Conservation (phyloP, 2,113 vertebrate species). For the Pituophis catenifer region DNA sequence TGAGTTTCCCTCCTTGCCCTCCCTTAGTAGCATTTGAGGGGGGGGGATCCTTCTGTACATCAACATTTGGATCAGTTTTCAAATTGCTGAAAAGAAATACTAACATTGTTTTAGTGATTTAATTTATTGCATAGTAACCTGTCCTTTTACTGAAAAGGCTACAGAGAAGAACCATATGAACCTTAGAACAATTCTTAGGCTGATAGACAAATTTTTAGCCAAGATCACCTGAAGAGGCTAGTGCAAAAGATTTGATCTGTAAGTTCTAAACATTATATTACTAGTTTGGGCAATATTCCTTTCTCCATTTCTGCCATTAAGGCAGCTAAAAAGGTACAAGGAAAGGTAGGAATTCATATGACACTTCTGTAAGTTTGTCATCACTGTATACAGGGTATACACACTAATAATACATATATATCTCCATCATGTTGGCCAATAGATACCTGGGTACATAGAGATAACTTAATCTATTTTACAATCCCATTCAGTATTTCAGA, state of each 20-base stretch:
- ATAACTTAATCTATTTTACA: neutral
- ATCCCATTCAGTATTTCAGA: neutral
- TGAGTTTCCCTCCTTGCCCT: neutral
- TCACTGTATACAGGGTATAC: neutral
- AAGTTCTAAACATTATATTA: neutral
- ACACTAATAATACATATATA: neutral
- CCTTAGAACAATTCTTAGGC: neutral
- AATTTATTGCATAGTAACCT: neutral
- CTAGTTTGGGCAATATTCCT: neutral
- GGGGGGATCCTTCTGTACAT: neutral
- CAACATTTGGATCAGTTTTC: neutral
- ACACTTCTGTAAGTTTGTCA: neutral
- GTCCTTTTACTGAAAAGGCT: neutral
- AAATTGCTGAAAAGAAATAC: neutral
- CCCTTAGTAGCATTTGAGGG: neutral
- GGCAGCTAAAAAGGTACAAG: neutral
- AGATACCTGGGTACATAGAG: neutral
- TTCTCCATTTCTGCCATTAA: neutral
- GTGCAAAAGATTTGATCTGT: neutral
- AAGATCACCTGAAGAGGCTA: neutral
- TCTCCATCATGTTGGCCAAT: neutral
- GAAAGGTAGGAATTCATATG: neutral
- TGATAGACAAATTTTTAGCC: neutral
- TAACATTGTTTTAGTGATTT: neutral
- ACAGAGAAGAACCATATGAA: neutral